Percentiles rank a stretch among this genome's conserved stretches.
phyloP scores from a whole-genome alignment of 2,113 vertebrate genomes.

The Hiodon tergisus region DNA sequence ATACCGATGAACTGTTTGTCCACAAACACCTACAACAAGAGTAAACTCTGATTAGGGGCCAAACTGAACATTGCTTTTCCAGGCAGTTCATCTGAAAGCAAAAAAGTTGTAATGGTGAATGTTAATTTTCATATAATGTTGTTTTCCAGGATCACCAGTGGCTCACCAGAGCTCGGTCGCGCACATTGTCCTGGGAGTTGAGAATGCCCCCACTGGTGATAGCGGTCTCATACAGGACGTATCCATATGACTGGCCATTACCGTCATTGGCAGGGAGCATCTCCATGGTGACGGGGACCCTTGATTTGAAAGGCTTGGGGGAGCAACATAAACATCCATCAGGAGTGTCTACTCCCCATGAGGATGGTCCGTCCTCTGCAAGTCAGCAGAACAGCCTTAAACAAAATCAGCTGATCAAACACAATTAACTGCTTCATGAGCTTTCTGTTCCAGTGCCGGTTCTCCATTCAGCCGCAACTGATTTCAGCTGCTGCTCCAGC shows the following conservation, averaged over 20 bases:
- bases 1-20: slow-evolving; percentile 77
- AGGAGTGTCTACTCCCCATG: background rate
- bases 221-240: slow-evolving; percentile 82
- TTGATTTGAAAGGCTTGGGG: slow-evolving; percentile 70
- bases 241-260: slow-evolving; percentile 82
- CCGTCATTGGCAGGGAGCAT: slow-evolving; percentile 74
- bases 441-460: too few relatives aligned
- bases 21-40: slow-evolving; percentile 75
- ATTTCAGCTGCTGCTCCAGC: too few relatives aligned
- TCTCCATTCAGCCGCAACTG: too few relatives aligned
- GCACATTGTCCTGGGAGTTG: slow-evolving; percentile 63
- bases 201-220: slow-evolving; percentile 71
- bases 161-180: slow-evolving; percentile 81
- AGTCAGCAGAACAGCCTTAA: too few relatives aligned
- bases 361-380: too few relatives aligned
- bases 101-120: background rate
- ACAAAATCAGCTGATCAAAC: too few relatives aligned
- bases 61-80: background rate
- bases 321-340: slow-evolving; percentile 11
- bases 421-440: too few relatives aligned
- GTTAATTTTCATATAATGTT: background rate
- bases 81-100: background rate
- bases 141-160: background rate
- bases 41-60: background rate
- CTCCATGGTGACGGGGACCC: slow-evolving; percentile 82